Conservation (phyloP, 2,113 vertebrate genomes). For the Vicugna pacos region DNA sequence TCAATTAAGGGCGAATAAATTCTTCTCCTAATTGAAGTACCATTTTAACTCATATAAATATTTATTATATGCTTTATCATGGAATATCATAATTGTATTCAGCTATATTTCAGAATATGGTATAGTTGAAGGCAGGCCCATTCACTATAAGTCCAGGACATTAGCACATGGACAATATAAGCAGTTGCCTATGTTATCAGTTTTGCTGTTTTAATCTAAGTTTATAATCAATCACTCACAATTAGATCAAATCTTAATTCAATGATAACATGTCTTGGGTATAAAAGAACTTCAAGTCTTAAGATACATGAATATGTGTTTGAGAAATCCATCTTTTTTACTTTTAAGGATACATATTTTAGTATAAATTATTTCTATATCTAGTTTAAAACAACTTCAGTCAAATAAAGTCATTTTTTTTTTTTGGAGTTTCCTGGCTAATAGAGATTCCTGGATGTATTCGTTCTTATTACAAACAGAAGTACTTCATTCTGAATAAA, state of each 20-base stretch:
- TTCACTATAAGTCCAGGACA: neutral
- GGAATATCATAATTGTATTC: neutral
- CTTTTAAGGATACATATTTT: neutral
- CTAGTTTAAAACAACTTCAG: neutral
- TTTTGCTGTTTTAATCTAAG: neutral
- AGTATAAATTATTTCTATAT: neutral
- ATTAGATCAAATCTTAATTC: neutral
- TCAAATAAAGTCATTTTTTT: neutral
- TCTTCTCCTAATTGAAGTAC: neutral
- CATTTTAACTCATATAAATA: neutral
- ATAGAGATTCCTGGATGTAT: neutral
- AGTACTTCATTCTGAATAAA: neutral
- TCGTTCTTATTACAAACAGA: neutral
- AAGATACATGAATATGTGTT: neutral
- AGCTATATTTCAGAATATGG: neutral
- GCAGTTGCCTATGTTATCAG: neutral
- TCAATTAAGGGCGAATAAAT: neutral
- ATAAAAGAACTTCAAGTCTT: neutral
- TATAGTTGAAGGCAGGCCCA: neutral
- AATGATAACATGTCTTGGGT: neutral
- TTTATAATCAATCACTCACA: neutral
- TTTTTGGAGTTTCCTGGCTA: neutral
- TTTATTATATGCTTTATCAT: neutral
- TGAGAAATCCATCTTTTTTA: neutral
- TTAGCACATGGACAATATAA: neutral